Evolutionary conservation across 1,140 invertebrate genomes (phyloP).

Genomic region (Drosophila bocki): DNA sequence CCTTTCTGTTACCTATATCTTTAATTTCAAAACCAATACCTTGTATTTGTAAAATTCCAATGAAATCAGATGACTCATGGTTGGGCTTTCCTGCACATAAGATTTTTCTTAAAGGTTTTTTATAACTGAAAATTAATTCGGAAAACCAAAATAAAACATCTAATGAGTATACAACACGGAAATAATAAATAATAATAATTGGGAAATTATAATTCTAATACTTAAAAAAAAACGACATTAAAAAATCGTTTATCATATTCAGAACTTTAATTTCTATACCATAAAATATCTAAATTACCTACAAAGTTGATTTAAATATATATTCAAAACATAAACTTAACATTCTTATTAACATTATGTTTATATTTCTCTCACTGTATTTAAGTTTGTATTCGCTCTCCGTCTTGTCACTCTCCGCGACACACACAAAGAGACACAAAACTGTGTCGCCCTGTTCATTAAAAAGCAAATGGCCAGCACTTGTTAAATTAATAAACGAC

Average conservation of each 20-base stretch:
- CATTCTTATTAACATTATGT: too few relatives aligned
- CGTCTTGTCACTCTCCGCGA: constrained; percentile 17
- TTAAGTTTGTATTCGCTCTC: constrained; percentile 9
- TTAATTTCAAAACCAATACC: background rate
- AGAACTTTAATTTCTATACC: too few relatives aligned
- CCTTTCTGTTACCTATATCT: background rate
- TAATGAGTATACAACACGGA: background rate
- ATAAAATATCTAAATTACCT: too few relatives aligned
- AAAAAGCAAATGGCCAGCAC: constrained; percentile 62
- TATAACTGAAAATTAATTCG: too few relatives aligned
- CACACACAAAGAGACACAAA: constrained; percentile 44
- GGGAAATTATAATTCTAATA: too few relatives aligned
- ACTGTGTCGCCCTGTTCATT: constrained; percentile 63
- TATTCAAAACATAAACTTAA: background rate
- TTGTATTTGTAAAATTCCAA: background rate
- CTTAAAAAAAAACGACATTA: background rate
- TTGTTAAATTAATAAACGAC: constrained; percentile 73
- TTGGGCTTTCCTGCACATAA: too few relatives aligned
- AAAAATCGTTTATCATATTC: too few relatives aligned
- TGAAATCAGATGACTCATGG: background rate
- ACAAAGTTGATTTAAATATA: too few relatives aligned
- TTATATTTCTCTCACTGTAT: constrained; percentile 9
- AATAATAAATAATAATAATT: background rate
- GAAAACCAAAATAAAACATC: too few relatives aligned
- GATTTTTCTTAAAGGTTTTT: too few relatives aligned